phyloP scores from a whole-genome alignment of 2,888 invertebrate genomes.

The Calliphora vomitoria region DNA sequence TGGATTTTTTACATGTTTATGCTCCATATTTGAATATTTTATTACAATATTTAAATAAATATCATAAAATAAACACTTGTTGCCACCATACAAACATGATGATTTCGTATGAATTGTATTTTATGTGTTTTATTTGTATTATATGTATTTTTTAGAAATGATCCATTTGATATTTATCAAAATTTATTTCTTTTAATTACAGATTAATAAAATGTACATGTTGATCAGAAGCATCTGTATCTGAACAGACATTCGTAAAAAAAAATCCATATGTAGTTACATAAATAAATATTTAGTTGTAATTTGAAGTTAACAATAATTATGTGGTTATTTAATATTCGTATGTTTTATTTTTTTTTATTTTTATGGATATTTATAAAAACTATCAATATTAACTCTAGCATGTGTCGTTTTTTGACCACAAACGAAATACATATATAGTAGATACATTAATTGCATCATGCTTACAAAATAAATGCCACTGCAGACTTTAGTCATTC shows the following conservation, averaged over 20 bases:
- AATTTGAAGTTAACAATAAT: constrained; percentile 40
- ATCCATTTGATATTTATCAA: constrained; percentile 46
- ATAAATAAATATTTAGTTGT: background rate
- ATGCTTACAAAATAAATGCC: background rate
- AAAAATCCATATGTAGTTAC: background rate
- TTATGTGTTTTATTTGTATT: background rate
- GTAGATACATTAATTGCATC: constrained; percentile 12
- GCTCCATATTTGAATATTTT: constrained; percentile 40
- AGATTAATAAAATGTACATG: background rate
- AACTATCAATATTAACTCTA: background rate
- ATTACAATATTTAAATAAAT: constrained; percentile 31
- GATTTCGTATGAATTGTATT: constrained; percentile 1
- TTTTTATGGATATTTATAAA: constrained; percentile 1
- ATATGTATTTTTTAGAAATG: constrained; percentile 17
- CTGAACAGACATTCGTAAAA: background rate
- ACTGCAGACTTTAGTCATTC: background rate
- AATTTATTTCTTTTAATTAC: constrained; percentile 23
- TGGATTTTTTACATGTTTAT: constrained; percentile 31
- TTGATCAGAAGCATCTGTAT: background rate
- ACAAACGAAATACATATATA: constrained; percentile 14
- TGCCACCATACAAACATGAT: background rate
- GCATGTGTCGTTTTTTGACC: constrained; percentile 50
- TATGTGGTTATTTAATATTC: constrained; percentile 44
- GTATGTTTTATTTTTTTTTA: background rate
- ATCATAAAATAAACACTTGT: constrained; percentile 42